These are phyloP conservation scores for Coilia nasus DNA, from an alignment of 2,797 vertebrate genomes.

Conservation along the genomic window DNA sequence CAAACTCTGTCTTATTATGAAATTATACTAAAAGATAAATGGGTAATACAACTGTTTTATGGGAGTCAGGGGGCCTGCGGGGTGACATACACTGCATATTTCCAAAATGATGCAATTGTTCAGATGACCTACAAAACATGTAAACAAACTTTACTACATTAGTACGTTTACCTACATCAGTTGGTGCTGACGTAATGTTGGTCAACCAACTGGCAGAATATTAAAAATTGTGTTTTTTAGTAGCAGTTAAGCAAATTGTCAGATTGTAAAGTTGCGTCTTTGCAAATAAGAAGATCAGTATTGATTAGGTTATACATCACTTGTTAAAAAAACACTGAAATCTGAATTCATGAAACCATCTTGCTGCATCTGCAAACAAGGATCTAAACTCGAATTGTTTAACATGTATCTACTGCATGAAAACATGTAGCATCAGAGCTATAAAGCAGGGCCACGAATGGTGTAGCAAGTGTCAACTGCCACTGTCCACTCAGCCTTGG, in stretches of 20 bases:
- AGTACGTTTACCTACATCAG: conserved; percentile 4
- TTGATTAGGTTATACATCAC: neutral
- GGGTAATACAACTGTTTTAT: neutral
- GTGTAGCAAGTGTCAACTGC: neutral
- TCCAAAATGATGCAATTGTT: neutral
- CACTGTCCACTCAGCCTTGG: neutral
- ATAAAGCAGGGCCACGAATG: neutral
- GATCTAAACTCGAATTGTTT: neutral
- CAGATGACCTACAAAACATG: conserved; percentile 6
- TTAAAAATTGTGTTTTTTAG: neutral
- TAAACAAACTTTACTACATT: conserved; percentile 7
- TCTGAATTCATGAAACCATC: neutral
- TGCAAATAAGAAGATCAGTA: neutral
- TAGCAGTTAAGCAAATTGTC: conserved; percentile 8
- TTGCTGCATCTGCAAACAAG: neutral
- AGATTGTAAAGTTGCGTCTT: neutral
- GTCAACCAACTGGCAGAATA: neutral
- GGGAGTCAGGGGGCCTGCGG: neutral
- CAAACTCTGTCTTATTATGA: neutral
- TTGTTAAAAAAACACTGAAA: neutral
- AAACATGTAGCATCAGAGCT: neutral
- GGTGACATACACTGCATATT: conserved; percentile 1
- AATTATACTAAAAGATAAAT: neutral
- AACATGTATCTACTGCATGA: neutral
- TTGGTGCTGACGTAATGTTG: neutral